These are phyloP conservation scores for Phyllostomus discolor DNA, from an alignment of 2,113 vertebrate genomes.

Conservation along the genomic window DNA sequence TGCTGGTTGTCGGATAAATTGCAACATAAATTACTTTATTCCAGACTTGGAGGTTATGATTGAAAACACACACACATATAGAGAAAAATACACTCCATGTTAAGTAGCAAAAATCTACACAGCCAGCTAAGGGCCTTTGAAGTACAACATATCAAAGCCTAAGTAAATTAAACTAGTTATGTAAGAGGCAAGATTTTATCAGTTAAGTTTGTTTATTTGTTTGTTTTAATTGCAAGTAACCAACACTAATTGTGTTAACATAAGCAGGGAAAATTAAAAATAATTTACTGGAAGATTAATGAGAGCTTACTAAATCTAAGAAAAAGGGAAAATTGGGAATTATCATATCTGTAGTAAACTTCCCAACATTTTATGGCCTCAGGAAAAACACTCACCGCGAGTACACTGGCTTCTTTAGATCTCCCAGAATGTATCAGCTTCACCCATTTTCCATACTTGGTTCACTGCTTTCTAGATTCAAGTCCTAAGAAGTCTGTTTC, in stretches of 20 bases:
- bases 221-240: slow-evolving; percentile 19
- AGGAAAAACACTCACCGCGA: background rate
- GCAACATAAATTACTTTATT: background rate
- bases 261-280: background rate
- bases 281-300: background rate
- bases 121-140: slow-evolving; percentile 19
- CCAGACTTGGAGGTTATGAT: background rate
- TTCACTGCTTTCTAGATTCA: background rate
- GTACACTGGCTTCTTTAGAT: background rate
- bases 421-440: background rate
- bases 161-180: slow-evolving; percentile 29
- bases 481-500: background rate
- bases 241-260: background rate
- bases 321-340: background rate
- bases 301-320: background rate
- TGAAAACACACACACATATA: background rate
- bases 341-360: background rate
- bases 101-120: slow-evolving; percentile 28
- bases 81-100: background rate
- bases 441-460: background rate
- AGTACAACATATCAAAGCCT: slow-evolving; percentile 30
- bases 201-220: slow-evolving; percentile 4
- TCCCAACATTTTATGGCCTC: background rate
- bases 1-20: background rate
- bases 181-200: slow-evolving; percentile 37